Base-by-base conservation (phyloP, 2,797 vertebrate genomes). In the Tadarida brasiliensis region DNA sequence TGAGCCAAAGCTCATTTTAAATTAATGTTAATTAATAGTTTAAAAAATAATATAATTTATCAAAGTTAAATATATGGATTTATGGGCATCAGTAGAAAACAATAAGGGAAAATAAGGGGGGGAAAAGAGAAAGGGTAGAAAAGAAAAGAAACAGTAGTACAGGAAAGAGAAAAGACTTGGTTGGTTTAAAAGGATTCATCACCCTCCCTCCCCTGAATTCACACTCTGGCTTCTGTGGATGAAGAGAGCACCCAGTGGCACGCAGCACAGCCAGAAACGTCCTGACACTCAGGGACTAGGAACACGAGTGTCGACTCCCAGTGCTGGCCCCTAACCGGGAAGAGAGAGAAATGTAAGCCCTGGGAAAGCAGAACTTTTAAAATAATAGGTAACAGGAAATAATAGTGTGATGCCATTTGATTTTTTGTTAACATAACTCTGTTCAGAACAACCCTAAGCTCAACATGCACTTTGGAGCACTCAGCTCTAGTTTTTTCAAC, bases 401-500 rank as follows among this genome's bases (percentile, higher is more conserved):
- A 26, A 12, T 63, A 28, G 14, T 56, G 5, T 47, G 61, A 80
- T 91, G 35, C 3, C 63, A 59, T 74, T 76, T 87, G 65, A 65
- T n/a, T 63, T 78, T 92, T 63, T 28, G 61, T 59, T 57, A 9
- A 39, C 4, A 16, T 70, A 77, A 44, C 2, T 33, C 24, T 91
- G 20, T 54, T 96, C 65, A 87, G 77, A 95, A 89, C 39, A 77
- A 71, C 51, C 35, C 28, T 24, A 77, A 94, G 12, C 2, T 94
- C 59, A 83, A 19, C 44, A 51, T 73, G n/a, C 3, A 59, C 33
- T 33, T 83, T 33, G 61, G 30, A 87, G n/a, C 73, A 77, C n/a
- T 70, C 93, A 94, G 85, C 28, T 91, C 26, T 47, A 83, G 51
- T 77, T 81, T 88, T 94, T 95, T 90, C 28, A 77, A 54, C 33